A percentile compares a stretch with the other conserved stretches of the same genome.
phyloP scores from a whole-genome alignment of 1,140 invertebrate genomes.

The Panulirus ornatus region DNA sequence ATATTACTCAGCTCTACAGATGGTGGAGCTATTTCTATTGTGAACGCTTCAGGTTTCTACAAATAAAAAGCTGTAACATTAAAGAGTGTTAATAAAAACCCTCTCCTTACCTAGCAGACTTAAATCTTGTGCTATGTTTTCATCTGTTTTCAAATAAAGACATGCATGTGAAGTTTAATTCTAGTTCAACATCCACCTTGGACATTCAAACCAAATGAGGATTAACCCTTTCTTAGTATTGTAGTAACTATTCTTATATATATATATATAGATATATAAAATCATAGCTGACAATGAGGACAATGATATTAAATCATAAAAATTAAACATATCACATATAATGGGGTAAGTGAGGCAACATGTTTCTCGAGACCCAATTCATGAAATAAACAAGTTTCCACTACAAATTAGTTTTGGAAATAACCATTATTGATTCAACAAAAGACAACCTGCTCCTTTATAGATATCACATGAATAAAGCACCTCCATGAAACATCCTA shows the following conservation, averaged over 20 bases:
- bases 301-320: conserved; percentile 34
- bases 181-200: conserved; percentile 44
- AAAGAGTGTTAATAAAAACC: too few relatives aligned
- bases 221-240: conserved; percentile 68
- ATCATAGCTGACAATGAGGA: conserved; percentile 28
- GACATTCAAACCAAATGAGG: conserved; percentile 32
- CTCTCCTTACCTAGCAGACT: too few relatives aligned
- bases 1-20: background rate
- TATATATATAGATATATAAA: conserved; percentile 38
- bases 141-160: background rate
- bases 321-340: conserved; percentile 44
- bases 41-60: too few relatives aligned
- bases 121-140: background rate
- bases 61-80: too few relatives aligned
- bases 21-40: background rate
- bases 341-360: conserved; percentile 40
- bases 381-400: background rate
- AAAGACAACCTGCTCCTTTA: background rate
- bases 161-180: background rate
- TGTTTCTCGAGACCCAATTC: conserved; percentile 13
- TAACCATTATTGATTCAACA: background rate
- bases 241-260: conserved; percentile 31
- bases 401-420: background rate
- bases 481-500: conserved; percentile 47
- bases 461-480: conserved; percentile 61